These are phyloP conservation scores for Andinoacara biseriatus DNA, from an alignment of 2,113 vertebrate species.

Conservation along the genomic window DNA sequence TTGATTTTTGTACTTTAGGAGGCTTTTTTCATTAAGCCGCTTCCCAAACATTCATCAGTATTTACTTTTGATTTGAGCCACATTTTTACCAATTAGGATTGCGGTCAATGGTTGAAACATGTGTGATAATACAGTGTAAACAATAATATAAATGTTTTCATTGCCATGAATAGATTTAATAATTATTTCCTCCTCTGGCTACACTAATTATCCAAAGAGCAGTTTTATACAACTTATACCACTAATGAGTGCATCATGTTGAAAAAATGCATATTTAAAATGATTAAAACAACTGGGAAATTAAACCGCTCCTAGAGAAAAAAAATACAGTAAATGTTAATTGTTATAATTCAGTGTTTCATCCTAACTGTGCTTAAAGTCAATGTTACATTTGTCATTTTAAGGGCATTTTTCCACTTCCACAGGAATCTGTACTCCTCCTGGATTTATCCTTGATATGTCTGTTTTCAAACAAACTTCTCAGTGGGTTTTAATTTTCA, in stretches of 20 bases:
- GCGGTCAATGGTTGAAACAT: background rate
- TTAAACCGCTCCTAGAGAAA: background rate
- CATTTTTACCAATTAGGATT: conserved; percentile 11
- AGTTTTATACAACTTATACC: background rate
- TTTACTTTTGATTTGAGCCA: conserved; percentile 17
- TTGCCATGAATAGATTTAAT: background rate
- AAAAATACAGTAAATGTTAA: background rate
- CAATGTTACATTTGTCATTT: background rate
- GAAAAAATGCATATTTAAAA: background rate
- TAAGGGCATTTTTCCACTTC: background rate
- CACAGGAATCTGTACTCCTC: background rate
- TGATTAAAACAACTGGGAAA: background rate
- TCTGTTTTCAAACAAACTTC: background rate
- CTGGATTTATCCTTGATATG: background rate
- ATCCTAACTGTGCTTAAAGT: background rate
- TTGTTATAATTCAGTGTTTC: background rate
- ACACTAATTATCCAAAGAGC: background rate
- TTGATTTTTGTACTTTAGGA: conserved; percentile 4
- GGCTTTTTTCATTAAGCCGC: conserved; percentile 30
- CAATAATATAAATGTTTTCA: background rate
- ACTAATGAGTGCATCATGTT: background rate
- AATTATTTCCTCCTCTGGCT: background rate
- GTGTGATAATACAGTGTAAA: background rate
- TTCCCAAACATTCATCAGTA: background rate
- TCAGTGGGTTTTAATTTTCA: background rate